These are phyloP conservation scores for Ailuropoda melanoleuca DNA, from an alignment of 2,113 vertebrate genomes.

Conservation along the genomic window DNA sequence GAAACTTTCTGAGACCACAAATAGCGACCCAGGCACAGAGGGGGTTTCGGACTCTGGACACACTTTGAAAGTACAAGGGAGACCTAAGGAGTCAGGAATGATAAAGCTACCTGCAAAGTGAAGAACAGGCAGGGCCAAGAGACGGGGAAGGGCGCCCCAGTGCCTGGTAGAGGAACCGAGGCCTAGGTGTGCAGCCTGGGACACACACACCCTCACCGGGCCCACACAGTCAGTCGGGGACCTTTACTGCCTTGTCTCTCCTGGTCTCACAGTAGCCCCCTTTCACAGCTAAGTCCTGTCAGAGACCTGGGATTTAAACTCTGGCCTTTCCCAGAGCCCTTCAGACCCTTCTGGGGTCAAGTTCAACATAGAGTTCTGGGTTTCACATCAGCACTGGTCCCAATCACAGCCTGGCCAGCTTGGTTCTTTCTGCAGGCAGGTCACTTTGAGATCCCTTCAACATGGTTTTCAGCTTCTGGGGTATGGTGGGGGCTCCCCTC, in stretches of 20 bases:
- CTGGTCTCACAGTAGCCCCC: too few species aligned
- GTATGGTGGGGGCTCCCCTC: not conserved
- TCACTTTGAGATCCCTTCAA: not conserved
- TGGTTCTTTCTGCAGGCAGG: not conserved
- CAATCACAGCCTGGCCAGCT: not conserved
- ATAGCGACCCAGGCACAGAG: not conserved
- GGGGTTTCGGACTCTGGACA: not conserved
- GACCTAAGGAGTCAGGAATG: not conserved
- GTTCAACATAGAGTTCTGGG: not conserved
- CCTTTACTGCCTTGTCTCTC: not conserved
- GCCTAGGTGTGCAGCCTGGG: not conserved
- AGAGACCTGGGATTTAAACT: not conserved
- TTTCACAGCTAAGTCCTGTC: not conserved
- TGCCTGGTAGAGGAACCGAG: not conserved
- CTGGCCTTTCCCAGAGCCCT: not conserved
- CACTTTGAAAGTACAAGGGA: not conserved
- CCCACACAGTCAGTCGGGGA: too few species aligned
- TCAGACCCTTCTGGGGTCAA: not conserved
- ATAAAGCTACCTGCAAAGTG: not conserved
- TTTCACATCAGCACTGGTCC: not conserved
- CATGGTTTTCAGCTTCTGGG: not conserved
- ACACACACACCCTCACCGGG: accelerated
- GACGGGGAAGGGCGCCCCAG: accelerated
- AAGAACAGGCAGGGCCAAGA: not conserved
- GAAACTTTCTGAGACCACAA: not conserved